Evolutionary conservation across 2,888 invertebrate species (phyloP), one percentile per base, ranked within the genome.

Genomic region (Dermolepida albohirtum): DNA sequence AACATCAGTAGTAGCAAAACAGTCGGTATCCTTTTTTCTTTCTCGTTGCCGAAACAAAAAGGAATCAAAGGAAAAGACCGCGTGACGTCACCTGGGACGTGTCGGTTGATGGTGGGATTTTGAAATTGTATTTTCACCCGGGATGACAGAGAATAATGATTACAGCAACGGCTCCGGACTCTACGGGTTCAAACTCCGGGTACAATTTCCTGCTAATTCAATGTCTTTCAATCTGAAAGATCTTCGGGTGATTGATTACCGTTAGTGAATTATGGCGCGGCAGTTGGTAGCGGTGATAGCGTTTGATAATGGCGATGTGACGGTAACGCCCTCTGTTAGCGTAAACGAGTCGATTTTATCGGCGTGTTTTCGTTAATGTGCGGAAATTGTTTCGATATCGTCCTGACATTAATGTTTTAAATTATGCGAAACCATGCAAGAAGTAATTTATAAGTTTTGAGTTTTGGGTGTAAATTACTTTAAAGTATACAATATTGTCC

Each of bases 171-270:
- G 69, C 74, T 75, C 74, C 74, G 64, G 73, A 70, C 77, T 44
- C 27, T 77, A 74, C 75, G 66, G 54, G 78, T 74, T 76, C 74
- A 76, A 75, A 76, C 76, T 76, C 76, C 76, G 78, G 80, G 27
- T 80, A 80, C 82, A 83, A 83, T 83, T 84, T 84, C 84, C 84
- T 82, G 83, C 82, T 83, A 82, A 84, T 84, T 84, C 84, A 84
- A 84, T 84, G 84, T 83, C 83, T 84, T 84, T 84, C 84, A 84
- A 84, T 84, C 83, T 81, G 75, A 29, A 80, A 81, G 83, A 82
- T 82, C 82, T 78, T 40, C 77, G 76, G 74, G 80, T 83, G 83
- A 83, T 83, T 82, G 83, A 83, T 83, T 81, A 79, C 79, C 67
- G 66, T 47, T 40, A 44, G 59, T 59, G 59, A 59, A 59, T 59